Evolutionary conservation across 2,797 vertebrate species (phyloP), one percentile per base, ranked within the genome.

Genomic region (Falco concolor): DNA sequence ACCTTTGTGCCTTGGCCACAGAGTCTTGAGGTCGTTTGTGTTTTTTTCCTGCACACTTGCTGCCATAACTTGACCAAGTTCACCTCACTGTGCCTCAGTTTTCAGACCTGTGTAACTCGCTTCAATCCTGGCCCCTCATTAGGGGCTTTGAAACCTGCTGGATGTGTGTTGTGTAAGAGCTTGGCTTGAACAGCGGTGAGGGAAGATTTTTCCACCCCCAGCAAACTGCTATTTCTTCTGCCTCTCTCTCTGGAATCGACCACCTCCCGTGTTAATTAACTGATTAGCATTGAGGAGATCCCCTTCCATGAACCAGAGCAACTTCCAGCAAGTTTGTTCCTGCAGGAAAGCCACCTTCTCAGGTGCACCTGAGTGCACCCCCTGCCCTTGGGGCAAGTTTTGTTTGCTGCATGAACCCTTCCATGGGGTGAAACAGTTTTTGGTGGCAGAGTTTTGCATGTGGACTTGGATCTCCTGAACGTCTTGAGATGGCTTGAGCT

Each of bases 321-420:
- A 44, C n/a, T 67, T 63, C 49, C 27, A 85, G 65, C 61, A 63
- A 30, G 59, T 63, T 87, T 64, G 17, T 64, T 89, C 34, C 72
- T 78, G 53, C 57, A 54, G 57, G 61, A 63, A 87, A 2, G 44
- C 8, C 45, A 19, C 49, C 68, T 87, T 38, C 23, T 70, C 1
- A 2, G 32, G 54, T 78, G 21, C 45, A 44, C 24, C 59, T 30
- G 24, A 64, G 83, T 24, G 45, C 45, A 53, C 25, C 38, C 40
- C 6, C 0, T 15, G 21, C 27, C 50, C 40, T 16, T 2, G 36
- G 21, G 53, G 19, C 0, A 0, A 56, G 45, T 42, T 76, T 14
- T 60, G 25, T 79, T 84, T 87, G 87, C 67, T 28, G 10, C 6
- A 6, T 78, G 87, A 87, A 27, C 34, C 63, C 28, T 2, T 22